Base-by-base conservation (phyloP, 37 sponge, comb jelly and placozoan species). In the Geodia barretti region DNA sequence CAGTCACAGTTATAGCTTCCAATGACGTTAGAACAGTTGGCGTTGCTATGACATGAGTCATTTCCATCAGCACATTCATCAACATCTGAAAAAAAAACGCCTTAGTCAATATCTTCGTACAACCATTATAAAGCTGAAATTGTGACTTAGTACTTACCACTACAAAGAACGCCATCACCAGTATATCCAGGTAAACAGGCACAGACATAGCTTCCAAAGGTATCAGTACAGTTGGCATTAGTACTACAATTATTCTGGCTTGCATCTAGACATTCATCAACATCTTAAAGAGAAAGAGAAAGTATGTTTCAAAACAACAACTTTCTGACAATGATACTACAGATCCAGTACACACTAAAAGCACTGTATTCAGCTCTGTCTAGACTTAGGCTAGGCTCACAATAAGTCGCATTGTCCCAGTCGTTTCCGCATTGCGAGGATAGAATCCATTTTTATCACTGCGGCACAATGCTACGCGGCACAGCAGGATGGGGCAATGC, bases 21-120 rank as follows among this genome's bases (percentile, higher is more conserved):
- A 71, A 36, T 1, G 31, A 26, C 34, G 43, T 83, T 59, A 39
- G 47, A 37, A 43, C 84, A 83, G n/a, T 30, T 61, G 24, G 78
- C 78, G 63, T 83, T 62, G 36, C 7, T 54, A 72, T 38, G 26
- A 62, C 74, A 62, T n/a, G 3, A 28, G 64, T 62, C 64, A 3
- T 38, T 26, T n/a, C 41, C n/a, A n/a, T n/a, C 40, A 9, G 37
- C 73, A 72, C 86, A 85, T 41, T 85, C 86, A 85, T 78, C 66
- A 41, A 67, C 26, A 64, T 86, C 80, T 86, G 73, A 26, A 31
- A 2, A 14, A 31, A n/a, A 21, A 62, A 1, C n/a, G n/a, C n/a
- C n/a, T n/a, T n/a, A n/a, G n/a, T n/a, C n/a, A n/a, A n/a, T n/a
- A n/a, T n/a, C n/a, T n/a, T n/a, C n/a, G n/a, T n/a, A n/a, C n/a